phyloP scores from a whole-genome alignment of 1,140 invertebrate genomes.

The Drosophila littoralis region DNA sequence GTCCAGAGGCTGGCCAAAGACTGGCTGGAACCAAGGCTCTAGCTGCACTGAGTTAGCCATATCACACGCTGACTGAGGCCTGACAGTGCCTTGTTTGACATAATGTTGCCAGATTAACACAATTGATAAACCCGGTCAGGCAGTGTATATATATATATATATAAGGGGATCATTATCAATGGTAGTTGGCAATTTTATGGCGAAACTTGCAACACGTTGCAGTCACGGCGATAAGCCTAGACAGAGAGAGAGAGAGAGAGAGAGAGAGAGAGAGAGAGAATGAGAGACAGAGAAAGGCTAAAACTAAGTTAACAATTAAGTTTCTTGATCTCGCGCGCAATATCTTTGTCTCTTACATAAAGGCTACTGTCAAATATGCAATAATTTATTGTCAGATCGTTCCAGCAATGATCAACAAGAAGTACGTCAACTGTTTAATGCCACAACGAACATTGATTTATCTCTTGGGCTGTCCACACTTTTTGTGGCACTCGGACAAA shows the following conservation, averaged over 20 bases:
- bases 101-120: slow-evolving; percentile 81
- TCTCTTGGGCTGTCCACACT: slow-evolving; percentile 60
- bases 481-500: slow-evolving; percentile 68
- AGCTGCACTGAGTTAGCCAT: not conserved
- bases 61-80: slow-evolving; percentile 40
- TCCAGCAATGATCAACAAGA: slow-evolving; percentile 51
- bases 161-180: slow-evolving; percentile 46
- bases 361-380: slow-evolving; percentile 70
- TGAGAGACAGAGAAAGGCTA: not conserved
- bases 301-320: slow-evolving; percentile 69
- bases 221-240: slow-evolving; percentile 60
- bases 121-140: slow-evolving; percentile 58
- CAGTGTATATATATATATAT: not conserved
- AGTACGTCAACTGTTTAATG: slow-evolving; percentile 64
- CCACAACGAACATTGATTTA: slow-evolving; percentile 67
- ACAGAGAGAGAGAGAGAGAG: not conserved
- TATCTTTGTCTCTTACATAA: slow-evolving; percentile 42
- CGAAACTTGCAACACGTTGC: slow-evolving; percentile 66
- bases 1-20: slow-evolving; percentile 1
- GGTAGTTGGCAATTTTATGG: slow-evolving; percentile 75
- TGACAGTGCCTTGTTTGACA: slow-evolving; percentile 71
- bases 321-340: slow-evolving; percentile 21
- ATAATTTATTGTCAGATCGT: slow-evolving; percentile 77
- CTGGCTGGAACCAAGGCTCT: not conserved
- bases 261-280: not conserved